These are phyloP conservation scores for Melanchra persicariae DNA, from an alignment of 2,888 invertebrate species.

Conservation along the genomic window DNA sequence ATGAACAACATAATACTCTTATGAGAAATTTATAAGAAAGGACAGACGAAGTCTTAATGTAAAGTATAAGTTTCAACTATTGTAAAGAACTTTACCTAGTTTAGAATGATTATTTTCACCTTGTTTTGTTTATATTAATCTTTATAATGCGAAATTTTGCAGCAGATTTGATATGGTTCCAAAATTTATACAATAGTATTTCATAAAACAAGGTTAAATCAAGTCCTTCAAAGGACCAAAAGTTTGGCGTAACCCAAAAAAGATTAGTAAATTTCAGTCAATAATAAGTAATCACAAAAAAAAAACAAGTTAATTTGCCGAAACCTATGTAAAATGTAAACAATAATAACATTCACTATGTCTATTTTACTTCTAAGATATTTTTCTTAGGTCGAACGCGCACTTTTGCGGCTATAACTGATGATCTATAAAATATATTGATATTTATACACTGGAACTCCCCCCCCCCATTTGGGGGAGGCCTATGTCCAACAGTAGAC, in stretches of 20 bases:
- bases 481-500: no score
- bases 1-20: slow-evolving; percentile 25
- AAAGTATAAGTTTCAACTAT: not conserved
- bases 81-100: not conserved
- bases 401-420: slow-evolving; percentile 4
- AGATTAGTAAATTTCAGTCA: slow-evolving; percentile 36
- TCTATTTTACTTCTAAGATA: slow-evolving; percentile 43
- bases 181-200: not conserved
- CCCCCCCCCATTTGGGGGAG: no score
- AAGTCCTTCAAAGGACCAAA: not conserved
- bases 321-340: slow-evolving; percentile 10
- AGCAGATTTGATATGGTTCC: not conserved
- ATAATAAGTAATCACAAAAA: slow-evolving; percentile 40
- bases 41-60: not conserved
- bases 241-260: not conserved
- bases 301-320: slow-evolving; percentile 8
- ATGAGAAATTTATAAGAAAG: slow-evolving; percentile 9
- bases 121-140: not conserved
- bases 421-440: no score
- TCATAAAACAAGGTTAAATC: not conserved
- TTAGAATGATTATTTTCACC: not conserved
- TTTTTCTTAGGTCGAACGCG: slow-evolving; percentile 23
- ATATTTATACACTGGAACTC: no score
- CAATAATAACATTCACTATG: slow-evolving; percentile 20
- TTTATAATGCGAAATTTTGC: not conserved